phyloP scores from a whole-genome alignment of 2,113 vertebrate genomes.

The Bubo bubo region DNA sequence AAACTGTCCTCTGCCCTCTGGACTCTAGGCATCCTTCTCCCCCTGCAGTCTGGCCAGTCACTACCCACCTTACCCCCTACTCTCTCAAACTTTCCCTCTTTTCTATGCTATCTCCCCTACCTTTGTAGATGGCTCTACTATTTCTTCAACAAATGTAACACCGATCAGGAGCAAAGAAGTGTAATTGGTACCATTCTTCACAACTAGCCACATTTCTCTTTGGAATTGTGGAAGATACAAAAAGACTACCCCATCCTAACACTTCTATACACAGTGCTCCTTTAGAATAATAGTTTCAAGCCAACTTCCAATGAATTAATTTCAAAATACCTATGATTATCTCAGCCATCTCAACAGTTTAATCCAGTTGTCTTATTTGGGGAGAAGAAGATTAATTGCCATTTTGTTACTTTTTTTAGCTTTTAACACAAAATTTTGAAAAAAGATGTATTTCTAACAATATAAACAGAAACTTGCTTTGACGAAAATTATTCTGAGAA shows the following conservation, averaged over 20 bases:
- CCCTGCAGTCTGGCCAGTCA: fast-evolving
- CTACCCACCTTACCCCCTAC: background rate
- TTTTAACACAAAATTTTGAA: background rate
- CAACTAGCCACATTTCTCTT: background rate
- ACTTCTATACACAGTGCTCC: background rate
- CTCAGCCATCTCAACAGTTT: background rate
- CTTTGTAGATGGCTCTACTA: background rate
- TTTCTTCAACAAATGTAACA: background rate
- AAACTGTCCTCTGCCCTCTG: background rate
- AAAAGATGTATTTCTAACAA: background rate
- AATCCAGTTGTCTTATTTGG: background rate
- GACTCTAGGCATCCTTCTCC: background rate
- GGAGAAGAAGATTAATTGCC: background rate
- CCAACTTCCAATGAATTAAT: background rate
- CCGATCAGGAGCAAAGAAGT: background rate
- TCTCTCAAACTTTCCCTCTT: background rate
- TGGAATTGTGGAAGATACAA: background rate
- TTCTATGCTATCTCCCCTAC: background rate
- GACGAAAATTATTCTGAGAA: background rate
- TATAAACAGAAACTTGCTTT: background rate
- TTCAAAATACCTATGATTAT: background rate
- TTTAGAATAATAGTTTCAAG: background rate
- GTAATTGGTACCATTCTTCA: background rate
- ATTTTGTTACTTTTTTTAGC: background rate
- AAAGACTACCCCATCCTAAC: background rate